These are phyloP conservation scores for Xanthorhoe spadicearia DNA, from an alignment of 2,888 invertebrate genomes.

Conservation along the genomic window DNA sequence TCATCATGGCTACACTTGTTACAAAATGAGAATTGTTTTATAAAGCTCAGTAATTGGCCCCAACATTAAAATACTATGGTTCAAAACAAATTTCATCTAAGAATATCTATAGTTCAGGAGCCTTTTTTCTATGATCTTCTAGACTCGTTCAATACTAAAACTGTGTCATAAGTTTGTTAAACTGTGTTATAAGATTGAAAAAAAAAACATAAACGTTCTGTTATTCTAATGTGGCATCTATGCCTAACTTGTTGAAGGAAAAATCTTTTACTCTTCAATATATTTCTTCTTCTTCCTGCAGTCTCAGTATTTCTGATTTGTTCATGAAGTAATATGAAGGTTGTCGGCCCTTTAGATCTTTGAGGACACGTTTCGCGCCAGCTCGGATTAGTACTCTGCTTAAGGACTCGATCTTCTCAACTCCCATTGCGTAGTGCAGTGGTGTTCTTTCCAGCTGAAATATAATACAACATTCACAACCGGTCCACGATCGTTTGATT, in stretches of 20 bases:
- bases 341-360: constrained; percentile 95
- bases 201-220: neutral
- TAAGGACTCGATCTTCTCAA: constrained; percentile 92
- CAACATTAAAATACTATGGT: neutral
- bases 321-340: constrained; percentile 97
- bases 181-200: too few relatives aligned
- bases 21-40: neutral
- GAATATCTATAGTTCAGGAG: neutral
- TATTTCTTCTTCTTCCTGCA: constrained; percentile 93
- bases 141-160: neutral
- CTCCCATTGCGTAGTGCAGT: constrained; percentile 96
- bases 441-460: constrained; percentile 93
- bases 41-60: neutral
- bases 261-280: constrained; percentile 61
- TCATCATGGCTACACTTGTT: neutral
- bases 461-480: neutral
- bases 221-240: neutral
- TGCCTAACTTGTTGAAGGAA: neutral
- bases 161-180: too few relatives aligned
- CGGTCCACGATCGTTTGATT: neutral
- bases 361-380: constrained; percentile 92
- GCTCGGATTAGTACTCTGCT: constrained; percentile 92
- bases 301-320: constrained; percentile 92
- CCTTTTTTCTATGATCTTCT: neutral
- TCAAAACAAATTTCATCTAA: neutral